A percentile compares a stretch with the other conserved stretches of the same genome.
phyloP scores from a whole-genome alignment of 2,797 vertebrate genomes.

The Megaceryle alcyon region DNA sequence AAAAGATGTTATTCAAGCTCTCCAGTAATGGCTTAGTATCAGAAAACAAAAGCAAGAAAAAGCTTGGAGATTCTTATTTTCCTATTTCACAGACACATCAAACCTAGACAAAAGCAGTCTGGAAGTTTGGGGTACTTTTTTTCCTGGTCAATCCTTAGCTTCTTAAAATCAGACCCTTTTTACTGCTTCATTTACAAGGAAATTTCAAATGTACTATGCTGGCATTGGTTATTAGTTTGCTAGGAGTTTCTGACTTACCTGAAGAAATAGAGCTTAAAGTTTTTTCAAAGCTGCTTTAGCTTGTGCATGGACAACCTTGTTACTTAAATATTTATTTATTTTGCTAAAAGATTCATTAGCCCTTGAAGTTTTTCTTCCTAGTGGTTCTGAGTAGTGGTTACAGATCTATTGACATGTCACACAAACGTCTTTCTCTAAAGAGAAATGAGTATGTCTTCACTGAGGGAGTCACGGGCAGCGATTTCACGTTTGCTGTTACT shows the following conservation, averaged over 20 bases:
- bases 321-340: background rate
- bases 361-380: background rate
- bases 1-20: background rate
- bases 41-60: background rate
- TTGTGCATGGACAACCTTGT: background rate
- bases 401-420: background rate
- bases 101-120: background rate
- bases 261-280: background rate
- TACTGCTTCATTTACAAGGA: background rate
- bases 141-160: background rate
- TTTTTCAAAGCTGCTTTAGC: background rate
- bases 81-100: background rate
- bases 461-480: background rate
- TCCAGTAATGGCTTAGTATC: background rate
- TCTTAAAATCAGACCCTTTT: background rate
- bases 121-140: background rate
- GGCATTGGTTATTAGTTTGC: background rate
- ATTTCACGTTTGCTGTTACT: background rate
- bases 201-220: background rate
- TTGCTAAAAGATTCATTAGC: background rate
- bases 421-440: background rate
- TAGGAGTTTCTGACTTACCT: background rate
- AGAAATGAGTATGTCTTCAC: background rate
- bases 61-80: background rate
- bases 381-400: background rate